Evolutionary conservation across 2,113 vertebrate genomes (phyloP).

Genomic region (Orycteropus afer): DNA sequence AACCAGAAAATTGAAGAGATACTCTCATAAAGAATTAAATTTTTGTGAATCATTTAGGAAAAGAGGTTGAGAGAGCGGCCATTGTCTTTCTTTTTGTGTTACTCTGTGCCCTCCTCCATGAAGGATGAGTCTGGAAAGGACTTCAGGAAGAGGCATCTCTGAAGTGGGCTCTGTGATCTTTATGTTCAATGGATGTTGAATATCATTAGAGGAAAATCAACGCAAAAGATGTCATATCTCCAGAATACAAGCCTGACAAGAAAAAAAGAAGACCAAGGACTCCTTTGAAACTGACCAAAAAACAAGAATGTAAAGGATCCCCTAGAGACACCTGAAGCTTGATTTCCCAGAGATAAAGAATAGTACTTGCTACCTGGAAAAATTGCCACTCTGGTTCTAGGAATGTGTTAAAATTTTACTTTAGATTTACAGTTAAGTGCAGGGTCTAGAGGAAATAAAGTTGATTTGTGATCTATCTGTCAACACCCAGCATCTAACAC

Average conservation of each 20-base stretch:
- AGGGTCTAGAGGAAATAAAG: background rate
- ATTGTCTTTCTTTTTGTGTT: background rate
- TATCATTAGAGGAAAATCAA: background rate
- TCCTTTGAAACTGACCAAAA: background rate
- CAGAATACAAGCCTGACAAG: background rate
- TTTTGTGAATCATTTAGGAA: background rate
- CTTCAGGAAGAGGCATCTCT: background rate
- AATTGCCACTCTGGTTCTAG: background rate
- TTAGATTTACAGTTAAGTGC: background rate
- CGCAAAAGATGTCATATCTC: background rate
- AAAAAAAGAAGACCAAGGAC: background rate
- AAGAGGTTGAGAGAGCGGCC: background rate
- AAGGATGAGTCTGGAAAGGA: background rate
- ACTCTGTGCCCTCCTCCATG: background rate
- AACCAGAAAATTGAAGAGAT: background rate
- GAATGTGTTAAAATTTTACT: background rate
- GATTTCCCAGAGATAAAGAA: background rate
- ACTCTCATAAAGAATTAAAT: background rate
- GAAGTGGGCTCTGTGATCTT: background rate
- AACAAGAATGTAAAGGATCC: background rate
- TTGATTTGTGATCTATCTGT: background rate
- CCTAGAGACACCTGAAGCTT: background rate
- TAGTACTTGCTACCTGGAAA: background rate
- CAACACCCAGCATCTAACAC: background rate
- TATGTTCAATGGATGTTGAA: background rate